These are phyloP conservation scores for Pluvialis apricaria DNA, from an alignment of 2,113 vertebrate genomes.

Conservation along the genomic window DNA sequence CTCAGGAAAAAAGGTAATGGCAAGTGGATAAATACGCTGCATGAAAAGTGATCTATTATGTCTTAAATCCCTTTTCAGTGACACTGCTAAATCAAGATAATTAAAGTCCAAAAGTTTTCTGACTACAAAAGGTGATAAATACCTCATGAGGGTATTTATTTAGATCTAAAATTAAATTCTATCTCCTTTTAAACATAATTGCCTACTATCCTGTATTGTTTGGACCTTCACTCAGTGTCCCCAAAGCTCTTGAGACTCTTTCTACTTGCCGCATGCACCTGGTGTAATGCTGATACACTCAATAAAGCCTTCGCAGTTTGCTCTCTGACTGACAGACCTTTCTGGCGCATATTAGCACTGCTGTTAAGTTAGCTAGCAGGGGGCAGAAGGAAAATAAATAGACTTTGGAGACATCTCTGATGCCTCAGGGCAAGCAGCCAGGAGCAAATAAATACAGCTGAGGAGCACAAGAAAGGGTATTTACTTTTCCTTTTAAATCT, in stretches of 20 bases:
- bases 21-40: not conserved
- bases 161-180: not conserved
- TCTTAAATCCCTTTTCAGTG: not conserved
- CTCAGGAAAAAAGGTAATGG: not conserved
- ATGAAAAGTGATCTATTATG: not conserved
- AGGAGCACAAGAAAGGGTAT: constrained; percentile 47
- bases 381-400: constrained; percentile 59
- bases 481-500: constrained; percentile 53
- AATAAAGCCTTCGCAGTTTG: not conserved
- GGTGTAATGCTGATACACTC: not conserved
- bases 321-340: constrained; percentile 19
- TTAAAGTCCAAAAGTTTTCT: not conserved
- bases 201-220: not conserved
- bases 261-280: not conserved
- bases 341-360: constrained; percentile 32
- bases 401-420: constrained; percentile 35
- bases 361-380: constrained; percentile 48
- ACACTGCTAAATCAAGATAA: not conserved
- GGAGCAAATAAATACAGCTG: constrained; percentile 59
- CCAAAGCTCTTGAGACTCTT: not conserved
- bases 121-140: not conserved
- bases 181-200: not conserved
- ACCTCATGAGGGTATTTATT: not conserved
- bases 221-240: not conserved
- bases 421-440: constrained; percentile 45